These are phyloP conservation scores for Halcyon badia DNA, from an alignment of 2,797 vertebrate species.

Conservation along the genomic window DNA sequence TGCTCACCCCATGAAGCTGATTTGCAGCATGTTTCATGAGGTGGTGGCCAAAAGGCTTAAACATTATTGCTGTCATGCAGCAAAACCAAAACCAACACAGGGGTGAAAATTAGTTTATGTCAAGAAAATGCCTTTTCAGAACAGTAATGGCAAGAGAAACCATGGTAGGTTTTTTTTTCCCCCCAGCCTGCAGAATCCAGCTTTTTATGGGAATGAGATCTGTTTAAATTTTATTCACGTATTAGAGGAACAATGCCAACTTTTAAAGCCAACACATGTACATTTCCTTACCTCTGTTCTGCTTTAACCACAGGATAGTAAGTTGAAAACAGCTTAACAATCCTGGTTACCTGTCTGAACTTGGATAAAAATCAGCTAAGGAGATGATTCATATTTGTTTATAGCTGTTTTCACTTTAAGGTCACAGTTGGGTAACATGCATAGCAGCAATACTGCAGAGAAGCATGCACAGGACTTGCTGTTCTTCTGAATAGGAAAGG, in stretches of 20 bases:
- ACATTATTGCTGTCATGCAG: not conserved
- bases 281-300: not conserved
- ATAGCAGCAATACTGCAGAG: not conserved
- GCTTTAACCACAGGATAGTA: not conserved
- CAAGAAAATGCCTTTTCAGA: not conserved
- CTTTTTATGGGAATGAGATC: not conserved
- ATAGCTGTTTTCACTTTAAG: constrained; percentile 53
- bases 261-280: not conserved
- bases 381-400: constrained; percentile 35
- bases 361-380: constrained; percentile 36
- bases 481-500: not conserved
- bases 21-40: not conserved
- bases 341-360: constrained; percentile 47
- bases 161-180: not conserved
- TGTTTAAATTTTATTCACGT: not conserved
- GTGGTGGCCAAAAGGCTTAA: not conserved
- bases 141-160: not conserved
- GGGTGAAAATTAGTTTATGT: not conserved
- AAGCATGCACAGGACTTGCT: not conserved
- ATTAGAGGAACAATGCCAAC: not conserved
- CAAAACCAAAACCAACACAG: not conserved
- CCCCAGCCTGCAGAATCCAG: not conserved
- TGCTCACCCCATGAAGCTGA: not conserved
- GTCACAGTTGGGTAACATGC: not conserved
- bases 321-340: constrained; percentile 28